Conservation (phyloP, 2,113 vertebrate genomes). For the Choloepus hoffmanni region DNA sequence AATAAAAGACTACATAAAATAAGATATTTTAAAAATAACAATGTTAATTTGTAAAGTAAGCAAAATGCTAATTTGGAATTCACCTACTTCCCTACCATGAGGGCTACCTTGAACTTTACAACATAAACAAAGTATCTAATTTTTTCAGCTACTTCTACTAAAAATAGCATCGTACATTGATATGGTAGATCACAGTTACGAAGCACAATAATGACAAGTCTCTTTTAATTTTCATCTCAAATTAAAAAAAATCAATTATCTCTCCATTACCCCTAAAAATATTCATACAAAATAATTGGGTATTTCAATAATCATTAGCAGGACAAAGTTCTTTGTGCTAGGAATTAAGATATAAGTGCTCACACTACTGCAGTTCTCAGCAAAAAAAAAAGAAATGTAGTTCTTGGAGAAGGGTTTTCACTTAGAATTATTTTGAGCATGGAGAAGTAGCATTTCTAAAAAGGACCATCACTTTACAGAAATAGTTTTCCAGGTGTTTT, state of each 20-base stretch:
- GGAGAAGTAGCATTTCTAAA: slow-evolving; percentile 68
- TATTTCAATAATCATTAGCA: slow-evolving; percentile 30
- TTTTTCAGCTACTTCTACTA: background rate
- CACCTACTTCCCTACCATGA: background rate
- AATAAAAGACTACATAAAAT: background rate
- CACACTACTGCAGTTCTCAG: background rate
- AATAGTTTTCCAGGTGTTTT: slow-evolving; percentile 65
- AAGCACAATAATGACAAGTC: slow-evolving; percentile 16
- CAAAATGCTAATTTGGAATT: slow-evolving; percentile 11
- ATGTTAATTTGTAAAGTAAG: slow-evolving; percentile 1
- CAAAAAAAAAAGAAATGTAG: background rate
- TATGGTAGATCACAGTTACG: background rate
- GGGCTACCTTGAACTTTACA: background rate
- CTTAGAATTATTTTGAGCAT: slow-evolving; percentile 70
- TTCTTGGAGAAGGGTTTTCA: slow-evolving; percentile 43
- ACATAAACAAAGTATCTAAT: background rate
- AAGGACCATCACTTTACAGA: slow-evolving; percentile 60
- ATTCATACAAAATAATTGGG: slow-evolving; percentile 48
- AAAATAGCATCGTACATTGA: background rate
- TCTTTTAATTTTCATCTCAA: slow-evolving; percentile 51
- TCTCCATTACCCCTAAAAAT: slow-evolving; percentile 11
- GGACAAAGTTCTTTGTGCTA: slow-evolving; percentile 31
- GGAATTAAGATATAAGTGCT: slow-evolving; percentile 39
- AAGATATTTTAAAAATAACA: background rate
- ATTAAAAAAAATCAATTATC: slow-evolving; percentile 44